Percentiles rank a stretch among this genome's conserved stretches.
These are phyloP conservation scores for Poeciliopsis infans DNA, from an alignment of 2,797 vertebrate genomes.

Conservation along the genomic window DNA sequence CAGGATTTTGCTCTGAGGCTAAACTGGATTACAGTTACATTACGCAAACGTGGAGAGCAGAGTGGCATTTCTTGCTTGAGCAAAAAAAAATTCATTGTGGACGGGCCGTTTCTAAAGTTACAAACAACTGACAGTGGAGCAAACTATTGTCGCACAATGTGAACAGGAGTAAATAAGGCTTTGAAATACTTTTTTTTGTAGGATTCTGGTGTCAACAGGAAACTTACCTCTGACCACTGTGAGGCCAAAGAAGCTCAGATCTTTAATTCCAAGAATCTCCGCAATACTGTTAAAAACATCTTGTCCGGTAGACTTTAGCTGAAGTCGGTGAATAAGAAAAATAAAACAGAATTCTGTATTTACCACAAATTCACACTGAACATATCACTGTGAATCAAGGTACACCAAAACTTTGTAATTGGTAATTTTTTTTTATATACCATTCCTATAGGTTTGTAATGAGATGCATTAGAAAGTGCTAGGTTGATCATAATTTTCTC, in stretches of 20 bases:
- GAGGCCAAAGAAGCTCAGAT: slow-evolving; percentile 90
- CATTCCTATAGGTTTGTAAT: background rate
- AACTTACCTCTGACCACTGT: slow-evolving; percentile 89
- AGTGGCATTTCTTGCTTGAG: slow-evolving; percentile 10
- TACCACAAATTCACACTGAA: slow-evolving; percentile 3
- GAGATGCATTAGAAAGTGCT: background rate
- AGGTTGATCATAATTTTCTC: background rate
- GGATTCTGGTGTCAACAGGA: slow-evolving; percentile 8
- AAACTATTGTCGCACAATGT: background rate
- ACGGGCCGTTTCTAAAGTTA: slow-evolving; percentile 18
- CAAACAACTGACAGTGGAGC: slow-evolving; percentile 8
- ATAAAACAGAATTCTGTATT: background rate
- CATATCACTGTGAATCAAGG: background rate
- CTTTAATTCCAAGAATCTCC: slow-evolving; percentile 84
- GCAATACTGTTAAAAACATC: slow-evolving; percentile 87
- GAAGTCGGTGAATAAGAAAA: slow-evolving; percentile 27
- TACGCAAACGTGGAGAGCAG: slow-evolving; percentile 35
- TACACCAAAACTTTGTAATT: background rate
- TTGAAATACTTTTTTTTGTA: background rate
- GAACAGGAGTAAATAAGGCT: background rate
- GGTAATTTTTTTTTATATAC: background rate
- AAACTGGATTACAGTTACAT: slow-evolving; percentile 57
- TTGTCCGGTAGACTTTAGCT: slow-evolving; percentile 89
- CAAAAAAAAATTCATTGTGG: slow-evolving; percentile 1
- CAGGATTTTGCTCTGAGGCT: slow-evolving; percentile 42